Conservation (phyloP, 2,888 invertebrate genomes). For the Eulithis testata region DNA sequence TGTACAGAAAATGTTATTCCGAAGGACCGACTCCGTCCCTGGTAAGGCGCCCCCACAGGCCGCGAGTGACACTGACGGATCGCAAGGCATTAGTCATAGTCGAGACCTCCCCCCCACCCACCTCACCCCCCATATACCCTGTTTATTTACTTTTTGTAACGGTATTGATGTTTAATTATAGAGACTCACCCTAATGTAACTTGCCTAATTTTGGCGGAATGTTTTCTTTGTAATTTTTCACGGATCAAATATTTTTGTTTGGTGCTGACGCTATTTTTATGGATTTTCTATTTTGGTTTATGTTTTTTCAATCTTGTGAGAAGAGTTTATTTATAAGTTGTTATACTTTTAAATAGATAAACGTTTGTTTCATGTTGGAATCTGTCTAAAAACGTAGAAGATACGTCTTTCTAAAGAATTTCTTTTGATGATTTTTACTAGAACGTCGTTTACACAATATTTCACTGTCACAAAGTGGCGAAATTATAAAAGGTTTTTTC, state of each 20-base stretch:
- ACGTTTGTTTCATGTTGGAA: conserved; percentile 12
- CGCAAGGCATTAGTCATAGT: conserved; percentile 88
- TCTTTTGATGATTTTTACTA: too few species aligned
- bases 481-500: too few species aligned
- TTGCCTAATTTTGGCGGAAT: conserved; percentile 73
- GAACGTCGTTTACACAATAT: too few species aligned
- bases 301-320: conserved; percentile 21
- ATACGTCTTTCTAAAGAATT: not conserved
- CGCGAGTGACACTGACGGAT: conserved; percentile 88
- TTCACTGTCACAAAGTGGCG: too few species aligned
- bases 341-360: conserved; percentile 13
- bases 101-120: conserved; percentile 78
- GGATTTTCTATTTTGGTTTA: conserved; percentile 32
- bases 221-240: conserved; percentile 74
- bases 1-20: conserved; percentile 80
- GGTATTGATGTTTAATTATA: conserved; percentile 85
- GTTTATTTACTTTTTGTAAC: conserved; percentile 85
- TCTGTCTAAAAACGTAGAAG: conserved; percentile 1
- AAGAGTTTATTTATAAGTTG: conserved; percentile 19
- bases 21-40: conserved; percentile 78
- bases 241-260: conserved; percentile 52
- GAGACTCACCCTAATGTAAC: conserved; percentile 70
- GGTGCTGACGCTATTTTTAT: conserved; percentile 35
- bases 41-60: conserved; percentile 74
- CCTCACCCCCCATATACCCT: conserved; percentile 78